Evolutionary conservation across 2,888 invertebrate genomes (phyloP).

Genomic region (Xanthia icteritia): DNA sequence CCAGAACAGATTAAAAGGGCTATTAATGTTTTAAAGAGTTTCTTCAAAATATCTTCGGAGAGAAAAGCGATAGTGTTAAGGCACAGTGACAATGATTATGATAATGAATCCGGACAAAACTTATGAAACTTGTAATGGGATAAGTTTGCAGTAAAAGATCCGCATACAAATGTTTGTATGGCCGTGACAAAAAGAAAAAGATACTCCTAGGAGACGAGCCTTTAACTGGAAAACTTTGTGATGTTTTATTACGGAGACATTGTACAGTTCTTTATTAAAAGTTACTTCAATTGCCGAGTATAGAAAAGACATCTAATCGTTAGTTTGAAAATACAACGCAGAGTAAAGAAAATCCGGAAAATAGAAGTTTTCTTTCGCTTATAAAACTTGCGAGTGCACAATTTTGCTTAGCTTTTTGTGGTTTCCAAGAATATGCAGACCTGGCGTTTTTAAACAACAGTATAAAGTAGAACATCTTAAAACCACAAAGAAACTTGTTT

Average conservation of each 20-base stretch:
- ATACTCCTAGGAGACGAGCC: slow-evolving; percentile 35
- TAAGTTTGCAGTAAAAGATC: slow-evolving; percentile 72
- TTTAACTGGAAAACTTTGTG: slow-evolving; percentile 49
- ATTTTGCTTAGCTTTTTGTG: slow-evolving; percentile 13
- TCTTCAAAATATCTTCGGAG: slow-evolving; percentile 15
- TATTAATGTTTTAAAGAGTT: slow-evolving; percentile 16
- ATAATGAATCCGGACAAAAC: slow-evolving; percentile 59
- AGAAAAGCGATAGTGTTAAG: slow-evolving; percentile 24
- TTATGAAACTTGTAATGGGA: slow-evolving; percentile 71
- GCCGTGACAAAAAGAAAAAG: slow-evolving; percentile 52
- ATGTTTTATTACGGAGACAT: slow-evolving; percentile 49
- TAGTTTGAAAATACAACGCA: slow-evolving; percentile 21
- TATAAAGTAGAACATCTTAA: background rate
- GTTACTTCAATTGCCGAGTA: slow-evolving; percentile 16
- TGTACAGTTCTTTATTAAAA: slow-evolving; percentile 48
- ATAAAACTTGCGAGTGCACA: slow-evolving; percentile 5
- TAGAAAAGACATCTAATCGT: slow-evolving; percentile 16
- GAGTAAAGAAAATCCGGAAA: slow-evolving; percentile 3
- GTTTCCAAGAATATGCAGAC: slow-evolving; percentile 13
- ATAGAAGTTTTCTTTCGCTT: slow-evolving; percentile 9
- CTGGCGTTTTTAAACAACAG: background rate
- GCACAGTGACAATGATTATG: slow-evolving; percentile 52
- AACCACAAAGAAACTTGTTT: background rate
- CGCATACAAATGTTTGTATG: slow-evolving; percentile 73
- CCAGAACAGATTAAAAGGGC: slow-evolving; percentile 17